Conservation (phyloP, 2,113 vertebrate genomes). For the Paradisaea rubra region DNA sequence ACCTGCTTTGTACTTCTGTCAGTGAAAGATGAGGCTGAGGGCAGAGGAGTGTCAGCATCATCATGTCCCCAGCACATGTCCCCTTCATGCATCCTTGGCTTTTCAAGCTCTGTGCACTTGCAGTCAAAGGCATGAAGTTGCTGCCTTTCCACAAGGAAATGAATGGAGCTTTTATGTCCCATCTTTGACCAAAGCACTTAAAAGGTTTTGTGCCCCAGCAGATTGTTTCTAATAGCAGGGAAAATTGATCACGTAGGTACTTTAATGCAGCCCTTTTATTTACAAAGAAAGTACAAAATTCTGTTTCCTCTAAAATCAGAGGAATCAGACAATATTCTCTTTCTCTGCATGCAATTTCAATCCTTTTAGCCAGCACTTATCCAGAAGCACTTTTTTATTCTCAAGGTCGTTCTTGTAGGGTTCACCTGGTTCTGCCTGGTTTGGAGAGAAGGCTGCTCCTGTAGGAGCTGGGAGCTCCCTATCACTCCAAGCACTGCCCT, state of each 20-base stretch:
- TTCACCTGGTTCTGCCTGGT: background rate
- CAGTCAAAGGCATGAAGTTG: background rate
- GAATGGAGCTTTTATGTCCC: constrained; percentile 1
- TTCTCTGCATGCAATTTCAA: background rate
- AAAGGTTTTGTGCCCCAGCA: background rate
- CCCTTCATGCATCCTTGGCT: background rate
- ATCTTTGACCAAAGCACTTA: constrained; percentile 19
- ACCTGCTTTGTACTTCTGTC: background rate
- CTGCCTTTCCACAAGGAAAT: background rate
- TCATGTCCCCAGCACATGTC: background rate
- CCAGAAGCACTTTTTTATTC: background rate
- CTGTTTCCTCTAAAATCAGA: background rate
- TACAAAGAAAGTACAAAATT: constrained; percentile 20
- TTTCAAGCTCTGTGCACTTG: background rate
- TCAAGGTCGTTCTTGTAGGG: background rate
- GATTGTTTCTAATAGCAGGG: constrained; percentile 36
- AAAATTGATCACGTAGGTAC: constrained; percentile 36
- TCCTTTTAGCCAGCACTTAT: constrained; percentile 16
- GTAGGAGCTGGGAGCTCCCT: background rate
- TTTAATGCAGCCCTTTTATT: constrained; percentile 28
- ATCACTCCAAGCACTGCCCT: background rate
- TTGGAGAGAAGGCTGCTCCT: background rate
- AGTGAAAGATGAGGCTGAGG: background rate
- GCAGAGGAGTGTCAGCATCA: background rate
- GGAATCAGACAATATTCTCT: background rate